Evolutionary conservation across 1,140 invertebrate genomes (phyloP), one percentile per base, ranked within the genome.

Genomic region (Akabosia matsudoensis): DNA sequence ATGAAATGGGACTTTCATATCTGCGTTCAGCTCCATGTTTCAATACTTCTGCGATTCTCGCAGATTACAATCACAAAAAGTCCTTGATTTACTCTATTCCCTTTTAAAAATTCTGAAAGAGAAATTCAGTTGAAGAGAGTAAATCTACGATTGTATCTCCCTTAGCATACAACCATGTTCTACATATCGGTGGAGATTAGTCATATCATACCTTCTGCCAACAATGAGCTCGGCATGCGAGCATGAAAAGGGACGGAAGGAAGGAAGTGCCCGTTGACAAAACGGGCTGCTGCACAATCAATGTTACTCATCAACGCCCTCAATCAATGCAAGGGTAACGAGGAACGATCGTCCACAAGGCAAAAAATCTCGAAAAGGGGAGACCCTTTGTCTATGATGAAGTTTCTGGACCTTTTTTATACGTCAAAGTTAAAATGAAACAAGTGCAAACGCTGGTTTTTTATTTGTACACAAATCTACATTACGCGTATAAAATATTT

Each of bases 1-100:
- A 52, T 52, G n/a, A 24, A 64, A 28, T 10, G 28, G 56, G 56
- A 24, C 56, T 10, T n/a, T n/a, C n/a, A n/a, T n/a, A n/a, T n/a
- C n/a, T n/a, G n/a, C n/a, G n/a, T n/a, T n/a, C n/a, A n/a, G n/a
- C n/a, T n/a, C n/a, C n/a, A n/a, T n/a, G n/a, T n/a, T n/a, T n/a
- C n/a, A n/a, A n/a, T n/a, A n/a, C n/a, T n/a, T n/a, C n/a, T n/a
- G n/a, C n/a, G n/a, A n/a, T n/a, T 13, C 54, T 67, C 28, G 30
- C 30, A 30, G 61, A 67, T 67, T 67, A 67, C 26, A 67, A 67
- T 67, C 61, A 67, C 61, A 67, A 67, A n/a, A 67, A 30, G 30
- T 30, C 61, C 61, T 67, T 67, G 31, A 67, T 67, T 67, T 67
- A 67, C 61, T 67, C 7, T 61, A 4, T 22, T 61, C 14, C 54